These are phyloP conservation scores for Colletes collaris DNA, from an alignment of 2,888 invertebrate species.

Conservation along the genomic window DNA sequence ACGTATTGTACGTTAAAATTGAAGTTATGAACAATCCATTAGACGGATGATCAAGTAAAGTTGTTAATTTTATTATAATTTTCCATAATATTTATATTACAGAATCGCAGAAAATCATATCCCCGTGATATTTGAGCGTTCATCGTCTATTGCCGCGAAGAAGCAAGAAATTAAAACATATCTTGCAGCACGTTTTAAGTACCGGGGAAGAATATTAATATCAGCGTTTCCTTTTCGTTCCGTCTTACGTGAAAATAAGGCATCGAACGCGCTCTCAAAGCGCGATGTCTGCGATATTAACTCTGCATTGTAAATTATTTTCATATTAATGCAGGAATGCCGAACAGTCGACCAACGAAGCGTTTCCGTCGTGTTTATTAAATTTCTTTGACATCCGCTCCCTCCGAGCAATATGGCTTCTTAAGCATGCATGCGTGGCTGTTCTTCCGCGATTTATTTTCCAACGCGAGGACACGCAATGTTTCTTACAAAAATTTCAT, in stretches of 20 bases:
- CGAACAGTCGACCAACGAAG: conserved; percentile 44
- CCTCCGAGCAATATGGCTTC: conserved; percentile 42
- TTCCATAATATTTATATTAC: too few species aligned
- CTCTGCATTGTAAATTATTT: conserved; percentile 62
- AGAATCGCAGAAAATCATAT: neutral
- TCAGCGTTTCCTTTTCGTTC: conserved; percentile 2
- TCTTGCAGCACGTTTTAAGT: neutral
- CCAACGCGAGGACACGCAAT: neutral
- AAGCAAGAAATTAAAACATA: neutral
- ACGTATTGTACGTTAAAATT: too few species aligned
- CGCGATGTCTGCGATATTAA: conserved; percentile 40
- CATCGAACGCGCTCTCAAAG: conserved; percentile 11
- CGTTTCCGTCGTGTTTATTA: conserved; percentile 69
- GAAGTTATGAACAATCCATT: too few species aligned
- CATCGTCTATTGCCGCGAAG: too few species aligned
- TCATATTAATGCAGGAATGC: conserved; percentile 68
- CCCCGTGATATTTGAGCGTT: neutral
- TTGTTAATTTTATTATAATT: too few species aligned
- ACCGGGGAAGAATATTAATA: neutral
- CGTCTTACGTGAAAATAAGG: neutral
- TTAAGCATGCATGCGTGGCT: conserved; percentile 26
- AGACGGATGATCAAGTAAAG: too few species aligned
- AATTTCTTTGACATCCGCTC: conserved; percentile 68
- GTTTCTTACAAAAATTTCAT: too few species aligned
- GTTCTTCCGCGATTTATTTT: conserved; percentile 9